Percentiles rank a stretch among this genome's conserved stretches.
Conservation (phyloP, 1,140 invertebrate genomes). For the Penaeus japonicus region DNA sequence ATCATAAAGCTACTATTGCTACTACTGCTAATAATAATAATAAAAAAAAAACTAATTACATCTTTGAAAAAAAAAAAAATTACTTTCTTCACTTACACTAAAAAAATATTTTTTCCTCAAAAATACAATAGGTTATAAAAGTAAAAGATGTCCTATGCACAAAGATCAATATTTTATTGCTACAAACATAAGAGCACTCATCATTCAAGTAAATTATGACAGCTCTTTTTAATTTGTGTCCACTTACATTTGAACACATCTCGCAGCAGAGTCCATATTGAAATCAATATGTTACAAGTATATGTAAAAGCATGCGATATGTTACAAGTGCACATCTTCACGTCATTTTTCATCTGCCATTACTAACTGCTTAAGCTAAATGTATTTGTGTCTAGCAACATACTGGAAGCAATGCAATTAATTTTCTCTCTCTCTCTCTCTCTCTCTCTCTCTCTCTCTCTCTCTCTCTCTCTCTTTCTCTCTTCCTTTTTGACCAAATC, state of each 20-base stretch:
- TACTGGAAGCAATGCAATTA: slow-evolving; percentile 18
- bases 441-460: background rate
- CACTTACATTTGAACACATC: background rate
- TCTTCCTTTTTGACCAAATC: background rate
- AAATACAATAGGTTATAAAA: background rate
- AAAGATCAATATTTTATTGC: slow-evolving; percentile 36
- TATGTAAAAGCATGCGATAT: too few relatives aligned
- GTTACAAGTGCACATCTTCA: too few relatives aligned
- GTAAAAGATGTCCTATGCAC: slow-evolving; percentile 1
- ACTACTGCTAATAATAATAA: too few relatives aligned
- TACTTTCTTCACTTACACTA: too few relatives aligned
- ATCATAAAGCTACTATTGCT: too few relatives aligned
- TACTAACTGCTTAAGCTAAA: background rate
- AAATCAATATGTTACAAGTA: too few relatives aligned
- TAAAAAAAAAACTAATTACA: too few relatives aligned
- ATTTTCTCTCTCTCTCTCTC: background rate
- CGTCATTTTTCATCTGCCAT: background rate
- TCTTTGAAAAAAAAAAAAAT: too few relatives aligned
- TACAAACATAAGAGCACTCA: slow-evolving; percentile 36
- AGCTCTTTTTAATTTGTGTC: background rate
- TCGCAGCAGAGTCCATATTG: background rate
- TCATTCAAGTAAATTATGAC: background rate
- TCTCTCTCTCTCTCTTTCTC: background rate
- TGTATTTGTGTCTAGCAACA: background rate
- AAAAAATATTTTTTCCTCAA: too few relatives aligned